Percentiles rank a stretch among this genome's conserved stretches.
phyloP scores from a whole-genome alignment of 2,888 invertebrate species.

The Drosophila cognata region DNA sequence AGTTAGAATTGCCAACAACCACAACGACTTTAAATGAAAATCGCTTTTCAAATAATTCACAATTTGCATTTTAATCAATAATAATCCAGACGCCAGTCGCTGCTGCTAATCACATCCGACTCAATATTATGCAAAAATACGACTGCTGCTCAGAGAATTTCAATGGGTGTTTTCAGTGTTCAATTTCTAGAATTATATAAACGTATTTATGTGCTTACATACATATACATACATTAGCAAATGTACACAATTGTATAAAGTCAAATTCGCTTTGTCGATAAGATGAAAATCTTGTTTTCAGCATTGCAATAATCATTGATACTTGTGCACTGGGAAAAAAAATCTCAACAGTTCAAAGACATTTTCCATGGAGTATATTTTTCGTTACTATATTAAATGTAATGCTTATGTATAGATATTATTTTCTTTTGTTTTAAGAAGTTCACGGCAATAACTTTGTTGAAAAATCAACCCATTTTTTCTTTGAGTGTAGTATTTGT shows the following conservation, averaged over 20 bases:
- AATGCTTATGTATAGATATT: not conserved
- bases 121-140: not conserved
- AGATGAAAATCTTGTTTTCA: conserved; percentile 43
- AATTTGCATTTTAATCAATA: conserved; percentile 19
- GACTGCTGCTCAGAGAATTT: conserved; percentile 7
- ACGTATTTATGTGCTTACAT: not conserved
- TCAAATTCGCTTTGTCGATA: conserved; percentile 14
- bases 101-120: conserved; percentile 12
- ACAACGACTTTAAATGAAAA: conserved; percentile 2
- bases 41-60: conserved; percentile 1
- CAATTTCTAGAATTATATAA: conserved; percentile 19
- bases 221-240: not conserved
- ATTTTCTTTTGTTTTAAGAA: not conserved
- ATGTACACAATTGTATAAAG: not conserved
- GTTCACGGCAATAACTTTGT: not conserved
- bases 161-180: not conserved
- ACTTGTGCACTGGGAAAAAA: not conserved
- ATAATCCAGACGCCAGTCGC: not conserved
- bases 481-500: not conserved
- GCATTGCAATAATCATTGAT: conserved; percentile 6
- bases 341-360: not conserved
- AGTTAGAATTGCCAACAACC: conserved; percentile 6
- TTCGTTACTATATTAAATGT: not conserved
- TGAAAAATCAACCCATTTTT: not conserved
- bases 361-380: not conserved